Evolutionary conservation across 2,888 invertebrate genomes (phyloP).

Genomic region (Tupiocoris notatus): DNA sequence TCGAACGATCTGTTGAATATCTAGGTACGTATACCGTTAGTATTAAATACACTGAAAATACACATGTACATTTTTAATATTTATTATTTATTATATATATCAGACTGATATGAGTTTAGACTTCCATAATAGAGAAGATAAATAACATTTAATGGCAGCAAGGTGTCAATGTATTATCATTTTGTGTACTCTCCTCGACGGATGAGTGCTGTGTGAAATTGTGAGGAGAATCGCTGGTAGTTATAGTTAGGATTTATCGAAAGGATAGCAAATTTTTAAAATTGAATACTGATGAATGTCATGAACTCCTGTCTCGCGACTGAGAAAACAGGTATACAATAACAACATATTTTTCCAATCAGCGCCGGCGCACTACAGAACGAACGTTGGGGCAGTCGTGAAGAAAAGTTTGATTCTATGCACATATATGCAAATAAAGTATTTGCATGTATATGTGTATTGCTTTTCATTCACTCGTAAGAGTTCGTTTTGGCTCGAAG

Average conservation of each 20-base stretch:
- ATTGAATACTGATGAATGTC: not conserved
- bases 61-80: not conserved
- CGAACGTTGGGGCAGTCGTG: not conserved
- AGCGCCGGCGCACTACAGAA: not conserved
- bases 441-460: not conserved
- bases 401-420: not conserved
- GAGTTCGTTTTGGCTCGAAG: not conserved
- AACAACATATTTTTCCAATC: not conserved
- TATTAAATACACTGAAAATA: not conserved
- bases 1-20: not conserved
- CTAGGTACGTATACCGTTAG: not conserved
- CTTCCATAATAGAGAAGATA: constrained; percentile 8
- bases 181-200: not conserved
- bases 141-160: not conserved
- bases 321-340: not conserved
- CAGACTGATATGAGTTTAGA: constrained; percentile 21
- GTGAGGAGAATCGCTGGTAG: no score
- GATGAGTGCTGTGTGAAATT: not conserved
- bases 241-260: not conserved
- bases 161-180: not conserved
- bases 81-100: not conserved
- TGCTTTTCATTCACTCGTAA: not conserved
- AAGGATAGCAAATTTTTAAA: not conserved
- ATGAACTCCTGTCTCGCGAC: not conserved
- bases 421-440: not conserved